These are phyloP conservation scores for Apaloderma vittatum DNA, from an alignment of 2,113 vertebrate genomes.

Conservation along the genomic window DNA sequence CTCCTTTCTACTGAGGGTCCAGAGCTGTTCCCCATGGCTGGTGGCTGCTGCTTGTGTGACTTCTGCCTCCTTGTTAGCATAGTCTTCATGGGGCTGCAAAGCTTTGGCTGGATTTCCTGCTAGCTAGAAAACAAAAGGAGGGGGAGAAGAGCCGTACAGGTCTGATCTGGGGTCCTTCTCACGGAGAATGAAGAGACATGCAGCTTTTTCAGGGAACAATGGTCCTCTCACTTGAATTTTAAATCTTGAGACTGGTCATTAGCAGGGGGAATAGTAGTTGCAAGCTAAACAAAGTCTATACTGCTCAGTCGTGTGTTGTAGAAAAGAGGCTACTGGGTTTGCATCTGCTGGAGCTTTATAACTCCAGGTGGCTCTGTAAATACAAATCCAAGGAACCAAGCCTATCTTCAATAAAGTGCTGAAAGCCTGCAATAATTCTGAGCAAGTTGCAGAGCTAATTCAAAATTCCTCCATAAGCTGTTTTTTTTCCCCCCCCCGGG, in stretches of 20 bases:
- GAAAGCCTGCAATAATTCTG: not conserved
- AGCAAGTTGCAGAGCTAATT: not conserved
- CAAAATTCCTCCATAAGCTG: not conserved
- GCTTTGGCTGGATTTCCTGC: not conserved
- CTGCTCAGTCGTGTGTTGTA: not conserved
- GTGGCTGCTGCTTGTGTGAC: not conserved
- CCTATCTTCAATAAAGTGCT: not conserved
- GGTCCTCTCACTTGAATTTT: not conserved
- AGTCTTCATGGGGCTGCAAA: accelerated
- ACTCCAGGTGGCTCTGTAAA: not conserved
- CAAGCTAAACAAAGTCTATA: not conserved
- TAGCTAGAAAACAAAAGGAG: not conserved
- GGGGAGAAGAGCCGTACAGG: not conserved
- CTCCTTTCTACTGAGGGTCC: accelerated
- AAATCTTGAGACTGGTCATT: not conserved
- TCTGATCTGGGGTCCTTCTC: not conserved
- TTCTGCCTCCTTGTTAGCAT: not conserved
- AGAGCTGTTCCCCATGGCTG: not conserved
- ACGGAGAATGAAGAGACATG: not conserved
- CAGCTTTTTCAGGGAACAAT: not conserved
- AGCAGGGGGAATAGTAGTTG: not conserved
- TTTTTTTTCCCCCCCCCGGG: not conserved
- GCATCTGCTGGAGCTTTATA: not conserved
- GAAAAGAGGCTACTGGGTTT: not conserved
- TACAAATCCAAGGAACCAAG: constrained; percentile 11